A percentile compares a stretch with the other conserved stretches of the same genome.
phyloP scores from a whole-genome alignment of 2,888 invertebrate species.

The Odontocerum albicorne region DNA sequence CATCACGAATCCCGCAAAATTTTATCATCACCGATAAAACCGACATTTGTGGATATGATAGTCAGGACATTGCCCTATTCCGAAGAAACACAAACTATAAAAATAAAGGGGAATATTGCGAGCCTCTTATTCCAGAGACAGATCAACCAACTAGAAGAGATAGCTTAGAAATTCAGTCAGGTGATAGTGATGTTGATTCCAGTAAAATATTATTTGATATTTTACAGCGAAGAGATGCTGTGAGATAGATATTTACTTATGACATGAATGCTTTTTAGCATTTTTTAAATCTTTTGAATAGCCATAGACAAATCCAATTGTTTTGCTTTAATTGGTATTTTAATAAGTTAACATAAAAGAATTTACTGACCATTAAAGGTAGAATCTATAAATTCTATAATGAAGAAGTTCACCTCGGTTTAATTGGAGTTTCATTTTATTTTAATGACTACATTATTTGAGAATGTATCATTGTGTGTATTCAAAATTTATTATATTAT shows the following conservation, averaged over 20 bases:
- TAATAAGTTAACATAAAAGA: too few relatives aligned
- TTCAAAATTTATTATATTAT: too few relatives aligned
- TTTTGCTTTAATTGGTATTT: too few relatives aligned
- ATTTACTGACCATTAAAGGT: too few relatives aligned
- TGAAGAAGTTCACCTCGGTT: too few relatives aligned
- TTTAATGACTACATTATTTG: too few relatives aligned
- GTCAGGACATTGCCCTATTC: conserved; percentile 28
- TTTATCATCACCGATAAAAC: conserved; percentile 27
- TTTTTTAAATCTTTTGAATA: too few relatives aligned
- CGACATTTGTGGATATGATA: conserved; percentile 28
- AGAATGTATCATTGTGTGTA: too few relatives aligned
- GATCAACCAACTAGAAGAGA: conserved; percentile 39
- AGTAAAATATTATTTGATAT: conserved; percentile 60
- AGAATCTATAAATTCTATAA: too few relatives aligned
- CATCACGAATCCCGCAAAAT: conserved; percentile 33
- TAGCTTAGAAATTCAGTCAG: conserved; percentile 43
- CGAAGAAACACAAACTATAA: conserved; percentile 27
- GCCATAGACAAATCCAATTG: too few relatives aligned
- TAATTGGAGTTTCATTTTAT: too few relatives aligned
- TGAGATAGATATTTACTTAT: conserved; percentile 37
- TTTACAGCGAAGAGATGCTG: conserved; percentile 53
- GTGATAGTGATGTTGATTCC: conserved; percentile 53
- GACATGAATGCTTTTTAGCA: too few relatives aligned
- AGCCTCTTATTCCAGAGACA: conserved; percentile 45
- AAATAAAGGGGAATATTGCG: conserved; percentile 41